Base-by-base conservation (phyloP, 2,797 vertebrate species). In the Rhinophrynus dorsalis region DNA sequence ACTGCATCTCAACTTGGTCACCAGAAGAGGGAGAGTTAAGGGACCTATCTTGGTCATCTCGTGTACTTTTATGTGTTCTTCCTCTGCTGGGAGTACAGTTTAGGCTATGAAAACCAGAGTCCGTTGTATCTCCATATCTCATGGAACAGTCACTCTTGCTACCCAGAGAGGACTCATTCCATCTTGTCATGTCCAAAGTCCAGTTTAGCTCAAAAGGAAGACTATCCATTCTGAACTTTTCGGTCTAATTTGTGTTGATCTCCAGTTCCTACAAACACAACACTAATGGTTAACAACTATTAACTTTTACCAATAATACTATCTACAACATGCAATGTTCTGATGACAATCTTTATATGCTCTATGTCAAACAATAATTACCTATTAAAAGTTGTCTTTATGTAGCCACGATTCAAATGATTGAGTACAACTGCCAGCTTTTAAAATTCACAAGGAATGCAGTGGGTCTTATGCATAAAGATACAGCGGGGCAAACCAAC, bases 1-100 rank as follows among this genome's bases (percentile, higher is more conserved):
- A 83, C 79, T 89, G 93, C 71, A 92, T 76, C 67, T 95, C 93
- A 0, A 78, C 23, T 42, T 62, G 18, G 68, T 67, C 21, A 0
- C 35, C 1, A 51, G 12, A 1, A 21, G 57, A 52, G 33, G 45
- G 42, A 3, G 35, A 66, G 45, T n/a, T 52, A 7, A 18, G 5
- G 24, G 35, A 44, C 30, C 40, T 77, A 67, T 70, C 81, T 40
- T 0, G 47, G 1, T 23, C 61, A 44, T 23, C 30, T 38, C 64
- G 29, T 54, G 61, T 24, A 23, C 40, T 0, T 5, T 56, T 48
- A 2, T 2, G 5, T 20, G 26, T 17, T 17, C 33, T 40, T 24
- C 20, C 32, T 33, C 20, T 40, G 9, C 15, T 32, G 12, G 38
- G 13, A 47, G 18, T 21, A 20, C 17, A 10, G 17, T 35, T 58